A percentile compares a stretch with the other conserved stretches of the same genome.
Evolutionary conservation across 1,140 invertebrate species (phyloP).

Genomic region (Ganaspis sp.): DNA sequence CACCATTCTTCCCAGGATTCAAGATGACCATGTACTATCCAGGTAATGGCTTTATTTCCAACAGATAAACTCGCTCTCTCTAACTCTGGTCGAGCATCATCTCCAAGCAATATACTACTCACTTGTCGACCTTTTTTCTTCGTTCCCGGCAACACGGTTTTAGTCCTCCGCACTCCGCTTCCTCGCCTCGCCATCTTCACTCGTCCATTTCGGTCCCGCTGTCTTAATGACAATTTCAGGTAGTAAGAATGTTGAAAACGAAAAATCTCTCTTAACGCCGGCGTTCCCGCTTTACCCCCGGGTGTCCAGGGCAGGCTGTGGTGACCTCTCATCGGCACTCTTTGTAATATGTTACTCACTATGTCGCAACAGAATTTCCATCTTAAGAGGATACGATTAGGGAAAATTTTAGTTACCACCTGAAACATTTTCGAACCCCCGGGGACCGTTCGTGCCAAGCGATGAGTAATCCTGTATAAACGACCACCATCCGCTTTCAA

Average conservation of each 20-base stretch:
- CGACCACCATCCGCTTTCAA: neutral
- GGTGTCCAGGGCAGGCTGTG: slow-evolving; percentile 33
- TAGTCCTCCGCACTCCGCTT: neutral
- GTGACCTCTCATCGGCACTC: slow-evolving; percentile 40
- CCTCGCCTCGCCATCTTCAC: slow-evolving; percentile 40
- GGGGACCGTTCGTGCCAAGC: neutral
- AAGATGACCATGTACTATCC: slow-evolving; percentile 61
- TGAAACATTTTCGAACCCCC: neutral
- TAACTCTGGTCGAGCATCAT: slow-evolving; percentile 58
- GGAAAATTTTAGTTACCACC: slow-evolving; percentile 45
- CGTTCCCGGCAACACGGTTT: slow-evolving; percentile 42
- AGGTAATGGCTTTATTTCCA: slow-evolving; percentile 67
- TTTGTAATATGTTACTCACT: slow-evolving; percentile 49
- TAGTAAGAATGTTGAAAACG: slow-evolving; percentile 61
- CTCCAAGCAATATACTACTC: slow-evolving; percentile 61
- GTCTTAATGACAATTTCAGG: slow-evolving; percentile 67
- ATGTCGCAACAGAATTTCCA: slow-evolving; percentile 60
- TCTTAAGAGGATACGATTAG: slow-evolving; percentile 37
- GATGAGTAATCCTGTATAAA: neutral
- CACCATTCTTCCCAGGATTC: slow-evolving; percentile 55
- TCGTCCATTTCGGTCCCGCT: slow-evolving; percentile 42
- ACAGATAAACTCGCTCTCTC: slow-evolving; percentile 65
- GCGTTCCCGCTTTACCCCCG: slow-evolving; percentile 45
- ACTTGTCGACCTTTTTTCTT: slow-evolving; percentile 49
- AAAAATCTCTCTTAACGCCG: slow-evolving; percentile 56